Evolutionary conservation across 2,113 vertebrate genomes (phyloP), one percentile per base, ranked within the genome.

Genomic region (Dascyllus trimaculatus): DNA sequence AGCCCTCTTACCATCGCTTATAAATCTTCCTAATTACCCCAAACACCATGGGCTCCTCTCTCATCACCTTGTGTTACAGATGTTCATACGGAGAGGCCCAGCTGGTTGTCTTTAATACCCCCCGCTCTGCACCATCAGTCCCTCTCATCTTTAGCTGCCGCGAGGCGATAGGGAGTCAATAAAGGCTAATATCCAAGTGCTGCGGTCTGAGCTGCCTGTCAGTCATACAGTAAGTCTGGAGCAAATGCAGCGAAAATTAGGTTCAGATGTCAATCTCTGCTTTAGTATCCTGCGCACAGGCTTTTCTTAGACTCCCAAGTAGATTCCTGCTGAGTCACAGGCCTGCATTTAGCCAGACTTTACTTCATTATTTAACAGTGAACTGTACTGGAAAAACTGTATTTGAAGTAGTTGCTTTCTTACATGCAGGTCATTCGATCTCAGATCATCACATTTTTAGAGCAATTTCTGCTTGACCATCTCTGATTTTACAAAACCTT

Each of bases 11-110:
- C 60, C 43, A 7, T 48, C 46, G 71, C 81, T 53, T 78, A 70
- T 82, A 86, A 85, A 84, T 84, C 74, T 59, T 56, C 65, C 80
- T 85, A 85, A 90, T 86, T 80, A 87, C 24, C 46, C 35, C 38
- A 52, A 56, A 70, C 80, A 64, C 78, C 24, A 15, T 2, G 40
- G 49, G 56, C 18, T 80, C 48, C 54, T 70, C 66, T 83, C 32
- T 78, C 57, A 54, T 66, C 82, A 52, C 71, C 74, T 63, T 14
- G 60, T 35, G 62, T 21, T 85, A 65, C 86, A 90, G 62, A 88
- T 87, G 82, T 81, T 81, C 64, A 19, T 3, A 29, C 68, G 53
- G 71, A 59, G 54, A 32, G 7, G 8, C 63, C 43, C 85, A 85
- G 83, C 85, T 88, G 82, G 65, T 61, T 11, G 21, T 71, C 68